These are phyloP conservation scores for Rallus crepitans DNA, from an alignment of 2,797 vertebrate genomes.

Conservation along the genomic window DNA sequence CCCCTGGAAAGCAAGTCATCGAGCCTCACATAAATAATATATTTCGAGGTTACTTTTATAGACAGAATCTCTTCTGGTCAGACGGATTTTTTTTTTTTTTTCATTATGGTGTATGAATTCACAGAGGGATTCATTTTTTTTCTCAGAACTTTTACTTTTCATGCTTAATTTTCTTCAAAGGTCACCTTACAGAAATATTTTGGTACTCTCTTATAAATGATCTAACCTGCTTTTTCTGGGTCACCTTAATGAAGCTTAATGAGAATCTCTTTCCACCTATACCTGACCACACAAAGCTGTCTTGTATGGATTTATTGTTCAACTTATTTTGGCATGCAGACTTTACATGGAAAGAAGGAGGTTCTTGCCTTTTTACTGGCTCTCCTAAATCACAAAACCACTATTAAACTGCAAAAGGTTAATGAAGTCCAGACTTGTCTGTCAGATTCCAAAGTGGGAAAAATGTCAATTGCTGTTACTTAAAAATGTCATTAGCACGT, in stretches of 20 bases:
- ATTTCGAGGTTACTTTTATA: not conserved
- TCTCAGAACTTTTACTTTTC: not conserved
- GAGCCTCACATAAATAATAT: not conserved
- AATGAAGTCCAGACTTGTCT: slow-evolving; percentile 58
- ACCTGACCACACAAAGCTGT: not conserved
- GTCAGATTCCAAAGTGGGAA: slow-evolving; percentile 33
- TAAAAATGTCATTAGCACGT: slow-evolving; percentile 56
- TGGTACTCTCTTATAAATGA: not conserved
- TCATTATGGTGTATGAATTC: not conserved
- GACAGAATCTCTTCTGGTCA: not conserved
- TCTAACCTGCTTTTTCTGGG: not conserved
- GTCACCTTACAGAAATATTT: slow-evolving; percentile 36
- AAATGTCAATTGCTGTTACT: slow-evolving; percentile 65
- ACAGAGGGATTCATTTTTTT: not conserved
- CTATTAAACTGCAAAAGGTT: slow-evolving; percentile 51
- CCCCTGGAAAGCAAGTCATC: not conserved
- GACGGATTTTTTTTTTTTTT: not conserved
- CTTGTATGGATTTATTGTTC: not conserved
- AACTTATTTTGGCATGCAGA: not conserved
- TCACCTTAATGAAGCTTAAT: slow-evolving; percentile 6
- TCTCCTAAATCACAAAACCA: slow-evolving; percentile 20
- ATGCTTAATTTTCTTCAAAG: not conserved
- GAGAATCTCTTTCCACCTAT: not conserved
- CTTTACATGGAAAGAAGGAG: not conserved
- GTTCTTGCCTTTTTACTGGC: not conserved